Base-by-base conservation (phyloP, 2,888 invertebrate genomes). In the Drosophila atroscutellata region DNA sequence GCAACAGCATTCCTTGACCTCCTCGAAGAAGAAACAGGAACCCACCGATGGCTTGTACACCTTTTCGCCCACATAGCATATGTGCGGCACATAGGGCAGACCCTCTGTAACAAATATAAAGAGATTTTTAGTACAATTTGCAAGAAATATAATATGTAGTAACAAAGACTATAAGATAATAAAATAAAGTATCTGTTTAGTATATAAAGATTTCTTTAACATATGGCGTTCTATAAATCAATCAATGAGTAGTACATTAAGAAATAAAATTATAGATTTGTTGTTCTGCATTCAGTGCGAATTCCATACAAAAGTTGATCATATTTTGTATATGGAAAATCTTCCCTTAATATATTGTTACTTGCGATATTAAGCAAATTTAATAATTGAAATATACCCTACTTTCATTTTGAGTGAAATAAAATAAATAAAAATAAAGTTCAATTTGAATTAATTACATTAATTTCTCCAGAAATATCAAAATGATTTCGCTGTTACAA, bases 41-140 rank as follows among this genome's bases (percentile, higher is more conserved):
- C 92, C 93, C 47, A 90, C 89, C 2, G 90, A 91, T 36, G 92
- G 83, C 60, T 83, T 83, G 67, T 91, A 90, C 26, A 89, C 76
- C 66, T 91, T 91, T 64, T 92, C 92, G 32, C 92, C 92, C 55
- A 92, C 91, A 79, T 92, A 93, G 64, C 93, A 93, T 32, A 92
- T 90, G 69, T 93, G 93, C 3, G 93, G 93, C 15, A 93, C 91
- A 74, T 92, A 93, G 37, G 93, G 93, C n/a, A 93, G 75, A 63
- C 93, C 92, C 82, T 93, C 93, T 93, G 88, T 26, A 61, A 77
- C 5, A 50, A 24, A 56, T 28, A 55, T 24, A 49, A 34, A n/a
- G 6, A 68, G 13, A 50, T 24, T 45, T 45, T 24, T 8, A 24
- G 45, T 7, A 24, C 7, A 45, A 8, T 24, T 24, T 1, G 4